Base-by-base conservation (phyloP, 2,888 invertebrate species). In the Nowickia ferox region DNA sequence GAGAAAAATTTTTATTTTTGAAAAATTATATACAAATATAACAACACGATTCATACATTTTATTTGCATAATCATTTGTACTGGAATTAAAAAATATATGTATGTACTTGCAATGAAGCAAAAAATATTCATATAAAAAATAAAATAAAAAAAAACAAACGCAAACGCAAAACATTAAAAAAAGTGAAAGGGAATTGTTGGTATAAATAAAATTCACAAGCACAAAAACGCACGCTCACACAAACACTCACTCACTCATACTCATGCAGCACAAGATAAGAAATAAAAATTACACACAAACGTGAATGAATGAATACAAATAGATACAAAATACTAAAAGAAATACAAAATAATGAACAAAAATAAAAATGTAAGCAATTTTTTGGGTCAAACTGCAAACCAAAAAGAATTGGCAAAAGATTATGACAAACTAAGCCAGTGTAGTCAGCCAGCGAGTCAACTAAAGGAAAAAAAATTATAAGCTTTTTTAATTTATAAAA, bases 141-240 rank as follows among this genome's bases (percentile, higher is more conserved):
- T 38, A 76, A 78, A 69, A 53, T 57, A 51, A 48, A 59, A 68
- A 40, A 51, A 84, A 66, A 83, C n/a, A n/a, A n/a, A n/a, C n/a
- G 74, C 57, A 81, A 30, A 63, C 61, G 81, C 69, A 61, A 78
- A 51, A 61, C 76, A 76, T 51, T 74, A 55, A 69, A 85, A 85
- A 85, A 86, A 86, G 86, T 86, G 86, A 86, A 86, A 86, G 86
- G 86, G 83, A 83, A 79, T 79, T 71, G 59, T 78, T 77, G 68
- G 53, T 68, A 40, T 55, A 69, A 71, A 69, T 55, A 44, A 71
- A 72, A 59, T 65, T 72, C 13, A 69, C 38, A 68, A 13, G n/a
- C 22, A 40, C 46, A 72, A 30, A 46, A 13, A 72, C 40, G 66
- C n/a, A 48, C 13, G 40, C 22, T 48, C 17, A 74, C 61, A 48